Percentiles rank a stretch among this genome's conserved stretches.
Evolutionary conservation across 2,113 vertebrate genomes (phyloP).

Genomic region (Patagioenas fasciata): DNA sequence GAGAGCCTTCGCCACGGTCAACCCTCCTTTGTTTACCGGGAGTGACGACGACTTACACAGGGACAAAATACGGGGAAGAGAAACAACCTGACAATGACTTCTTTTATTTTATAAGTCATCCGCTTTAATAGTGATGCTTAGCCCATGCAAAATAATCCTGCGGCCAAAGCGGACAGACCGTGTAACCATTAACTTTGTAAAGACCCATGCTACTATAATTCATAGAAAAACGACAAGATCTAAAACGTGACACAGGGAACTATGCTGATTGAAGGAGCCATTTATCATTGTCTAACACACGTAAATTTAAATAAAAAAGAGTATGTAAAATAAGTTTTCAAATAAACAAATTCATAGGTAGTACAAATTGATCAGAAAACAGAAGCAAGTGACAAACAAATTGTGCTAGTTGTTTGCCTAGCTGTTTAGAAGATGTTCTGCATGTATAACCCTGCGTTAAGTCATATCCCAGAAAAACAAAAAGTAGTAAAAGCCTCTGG

Average conservation of each 20-base stretch:
- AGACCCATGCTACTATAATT: background rate
- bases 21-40: background rate
- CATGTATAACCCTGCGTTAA: background rate
- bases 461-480: background rate
- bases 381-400: background rate
- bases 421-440: background rate
- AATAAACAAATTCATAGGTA: background rate
- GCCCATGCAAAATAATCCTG: background rate
- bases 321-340: background rate
- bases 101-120: background rate
- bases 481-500: background rate
- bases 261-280: background rate
- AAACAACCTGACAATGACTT: background rate
- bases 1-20: background rate
- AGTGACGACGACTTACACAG: background rate
- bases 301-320: background rate
- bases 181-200: constrained; percentile 21
- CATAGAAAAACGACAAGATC: constrained; percentile 5
- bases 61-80: background rate
- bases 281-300: background rate
- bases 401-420: background rate
- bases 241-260: background rate
- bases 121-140: background rate
- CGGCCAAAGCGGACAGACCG: constrained; percentile 28
- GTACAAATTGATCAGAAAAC: background rate